Conservation (phyloP, 2,797 vertebrate species). For the Sandelia bainsii region DNA sequence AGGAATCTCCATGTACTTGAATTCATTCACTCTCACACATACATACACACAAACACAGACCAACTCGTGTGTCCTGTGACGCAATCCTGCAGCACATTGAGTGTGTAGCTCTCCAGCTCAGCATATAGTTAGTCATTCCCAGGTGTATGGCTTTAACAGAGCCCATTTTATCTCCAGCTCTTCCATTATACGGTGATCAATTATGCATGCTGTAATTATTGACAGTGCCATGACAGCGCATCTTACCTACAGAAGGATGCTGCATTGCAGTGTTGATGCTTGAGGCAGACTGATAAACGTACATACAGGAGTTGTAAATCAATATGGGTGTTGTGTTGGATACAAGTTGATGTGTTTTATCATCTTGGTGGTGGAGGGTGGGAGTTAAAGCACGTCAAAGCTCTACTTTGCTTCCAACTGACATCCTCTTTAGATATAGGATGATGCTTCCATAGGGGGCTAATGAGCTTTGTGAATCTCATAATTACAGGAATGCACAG, state of each 20-base stretch:
- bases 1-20: conserved; percentile 69
- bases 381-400: conserved; percentile 33
- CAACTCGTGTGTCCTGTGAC: conserved; percentile 47
- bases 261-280: conserved; percentile 77
- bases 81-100: conserved; percentile 58
- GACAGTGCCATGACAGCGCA: conserved; percentile 70
- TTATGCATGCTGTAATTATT: conserved; percentile 82
- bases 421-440: conserved; percentile 45
- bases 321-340: conserved; percentile 44
- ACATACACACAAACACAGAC: conserved; percentile 25
- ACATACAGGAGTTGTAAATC: conserved; percentile 51
- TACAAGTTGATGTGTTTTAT: conserved; percentile 49
- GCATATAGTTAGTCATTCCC: conserved; percentile 39
- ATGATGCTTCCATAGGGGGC: conserved; percentile 22
- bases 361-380: conserved; percentile 2
- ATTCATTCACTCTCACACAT: conserved; percentile 27
- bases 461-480: conserved; percentile 30
- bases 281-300: conserved; percentile 55
- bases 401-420: conserved; percentile 49
- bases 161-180: conserved; percentile 62
- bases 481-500: conserved; percentile 40
- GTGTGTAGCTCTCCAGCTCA: conserved; percentile 17
- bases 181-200: conserved; percentile 69
- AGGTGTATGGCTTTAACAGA: conserved; percentile 53
- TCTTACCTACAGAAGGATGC: conserved; percentile 61